Conservation (phyloP, 2,113 vertebrate species). For the Gyps fulvus region DNA sequence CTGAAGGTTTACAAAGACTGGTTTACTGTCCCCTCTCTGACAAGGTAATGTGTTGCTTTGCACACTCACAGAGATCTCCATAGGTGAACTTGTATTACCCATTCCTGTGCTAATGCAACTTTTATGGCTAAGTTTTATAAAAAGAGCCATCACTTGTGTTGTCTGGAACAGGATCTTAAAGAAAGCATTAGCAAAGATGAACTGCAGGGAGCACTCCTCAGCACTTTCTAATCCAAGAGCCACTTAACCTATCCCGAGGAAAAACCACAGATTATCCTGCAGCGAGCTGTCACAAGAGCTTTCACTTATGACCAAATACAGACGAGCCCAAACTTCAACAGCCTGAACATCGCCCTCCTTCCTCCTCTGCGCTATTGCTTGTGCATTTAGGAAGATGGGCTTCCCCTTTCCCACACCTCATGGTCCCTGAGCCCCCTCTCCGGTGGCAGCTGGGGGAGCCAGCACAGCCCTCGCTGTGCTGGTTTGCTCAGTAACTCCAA, state of each 20-base stretch:
- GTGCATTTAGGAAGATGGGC: background rate
- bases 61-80: background rate
- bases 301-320: background rate
- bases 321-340: background rate
- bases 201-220: background rate
- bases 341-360: background rate
- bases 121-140: background rate
- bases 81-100: background rate
- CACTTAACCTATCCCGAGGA: background rate
- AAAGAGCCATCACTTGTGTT: background rate
- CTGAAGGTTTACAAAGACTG: background rate
- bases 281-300: background rate
- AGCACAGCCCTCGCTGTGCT: accelerated
- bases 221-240: background rate
- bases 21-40: background rate
- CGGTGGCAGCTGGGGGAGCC: accelerated
- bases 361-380: background rate
- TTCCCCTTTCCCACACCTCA: background rate
- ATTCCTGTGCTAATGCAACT: background rate
- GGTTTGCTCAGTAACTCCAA: background rate
- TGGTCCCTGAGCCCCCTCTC: background rate
- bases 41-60: background rate
- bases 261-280: background rate
- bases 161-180: background rate
- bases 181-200: background rate